Evolutionary conservation across 2,888 invertebrate genomes (phyloP).

Genomic region (Trissoscelio sp.): DNA sequence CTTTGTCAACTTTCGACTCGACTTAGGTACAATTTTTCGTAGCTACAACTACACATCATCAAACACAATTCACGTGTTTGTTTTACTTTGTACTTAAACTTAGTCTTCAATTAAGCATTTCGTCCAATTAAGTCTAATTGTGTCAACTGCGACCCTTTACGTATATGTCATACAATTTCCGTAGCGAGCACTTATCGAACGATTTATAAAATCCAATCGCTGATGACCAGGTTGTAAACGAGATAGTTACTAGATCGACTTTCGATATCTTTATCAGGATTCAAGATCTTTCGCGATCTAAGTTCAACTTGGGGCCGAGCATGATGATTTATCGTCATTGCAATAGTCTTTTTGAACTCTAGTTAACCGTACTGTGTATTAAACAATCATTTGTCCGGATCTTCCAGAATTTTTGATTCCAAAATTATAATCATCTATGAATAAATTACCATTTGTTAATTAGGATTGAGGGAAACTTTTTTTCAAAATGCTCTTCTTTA

Average conservation of each 20-base stretch:
- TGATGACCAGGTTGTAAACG: conserved; percentile 53
- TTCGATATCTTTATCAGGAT: conserved; percentile 60
- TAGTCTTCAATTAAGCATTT: background rate
- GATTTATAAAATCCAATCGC: conserved; percentile 16
- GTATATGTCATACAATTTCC: background rate
- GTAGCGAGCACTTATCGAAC: conserved; percentile 10
- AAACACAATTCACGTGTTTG: background rate
- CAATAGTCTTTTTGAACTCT: conserved; percentile 47
- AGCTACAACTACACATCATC: background rate
- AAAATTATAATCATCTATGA: conserved; percentile 10
- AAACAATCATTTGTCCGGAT: conserved; percentile 35
- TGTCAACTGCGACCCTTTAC: no score
- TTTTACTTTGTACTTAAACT: background rate
- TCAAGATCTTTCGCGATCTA: conserved; percentile 44
- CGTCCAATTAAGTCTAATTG: background rate
- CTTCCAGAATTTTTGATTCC: background rate
- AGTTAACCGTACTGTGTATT: conserved; percentile 18
- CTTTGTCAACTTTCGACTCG: conserved; percentile 25
- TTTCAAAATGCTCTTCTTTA: no score
- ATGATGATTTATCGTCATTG: conserved; percentile 55
- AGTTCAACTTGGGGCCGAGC: conserved; percentile 44
- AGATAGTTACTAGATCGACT: conserved; percentile 53
- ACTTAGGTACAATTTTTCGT: background rate
- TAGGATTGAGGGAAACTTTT: no score
- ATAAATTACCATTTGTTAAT: conserved; percentile 29